A percentile compares a stretch with the other conserved stretches of the same genome.
Evolutionary conservation across 1,140 invertebrate species (phyloP).

Genomic region (Harpegnathos saltator): DNA sequence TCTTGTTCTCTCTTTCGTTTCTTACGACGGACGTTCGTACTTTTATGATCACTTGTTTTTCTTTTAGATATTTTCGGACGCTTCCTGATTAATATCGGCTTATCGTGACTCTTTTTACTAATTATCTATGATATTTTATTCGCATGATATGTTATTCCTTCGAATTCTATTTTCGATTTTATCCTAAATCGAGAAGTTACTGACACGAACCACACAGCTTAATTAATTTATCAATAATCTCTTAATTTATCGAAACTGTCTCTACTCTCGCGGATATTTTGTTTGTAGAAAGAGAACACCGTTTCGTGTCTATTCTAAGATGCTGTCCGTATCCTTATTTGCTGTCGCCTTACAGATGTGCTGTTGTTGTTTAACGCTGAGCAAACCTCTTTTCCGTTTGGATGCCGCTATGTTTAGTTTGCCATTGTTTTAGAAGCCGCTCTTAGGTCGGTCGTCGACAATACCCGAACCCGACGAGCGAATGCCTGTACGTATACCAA

Average conservation of each 20-base stretch:
- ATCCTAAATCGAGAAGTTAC: not conserved
- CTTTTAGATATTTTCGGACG: not conserved
- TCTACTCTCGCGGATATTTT: not conserved
- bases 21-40: not conserved
- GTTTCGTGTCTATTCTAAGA: constrained; percentile 17
- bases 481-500: constrained; percentile 84
- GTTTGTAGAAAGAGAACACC: constrained; percentile 22
- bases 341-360: constrained; percentile 74
- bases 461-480: constrained; percentile 79
- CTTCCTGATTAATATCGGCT: not conserved
- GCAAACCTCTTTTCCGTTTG: constrained; percentile 75
- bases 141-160: not conserved
- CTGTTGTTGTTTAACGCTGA: constrained; percentile 72
- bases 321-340: constrained; percentile 65
- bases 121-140: constrained; percentile 13
- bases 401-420: constrained; percentile 84
- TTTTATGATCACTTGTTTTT: not conserved
- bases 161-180: too few relatives aligned
- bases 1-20: not conserved
- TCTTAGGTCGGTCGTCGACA: constrained; percentile 62
- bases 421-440: constrained; percentile 84
- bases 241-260: not conserved
- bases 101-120: not conserved
- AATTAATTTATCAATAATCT: constrained; percentile 29
- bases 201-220: constrained; percentile 13